Evolutionary conservation across 2,797 vertebrate species (phyloP).

Genomic region (Pagetopsis macropterus): DNA sequence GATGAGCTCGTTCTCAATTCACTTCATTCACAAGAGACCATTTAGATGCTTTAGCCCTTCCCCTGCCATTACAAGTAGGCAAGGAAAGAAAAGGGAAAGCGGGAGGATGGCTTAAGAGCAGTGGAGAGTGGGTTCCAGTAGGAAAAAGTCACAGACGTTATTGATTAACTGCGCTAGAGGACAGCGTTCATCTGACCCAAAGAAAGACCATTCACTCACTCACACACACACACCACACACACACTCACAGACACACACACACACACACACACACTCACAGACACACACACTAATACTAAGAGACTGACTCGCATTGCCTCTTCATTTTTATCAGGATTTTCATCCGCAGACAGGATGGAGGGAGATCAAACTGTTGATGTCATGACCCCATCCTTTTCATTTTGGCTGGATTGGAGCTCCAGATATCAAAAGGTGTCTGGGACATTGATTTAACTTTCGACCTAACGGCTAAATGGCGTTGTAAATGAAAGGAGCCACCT

Average conservation of each 20-base stretch:
- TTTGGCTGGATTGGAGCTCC: constrained; percentile 63
- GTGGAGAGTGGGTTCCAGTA: constrained; percentile 5
- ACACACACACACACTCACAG: background rate
- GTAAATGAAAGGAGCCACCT: constrained; percentile 65
- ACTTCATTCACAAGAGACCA: constrained; percentile 74
- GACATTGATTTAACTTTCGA: constrained; percentile 76
- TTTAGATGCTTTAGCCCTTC: constrained; percentile 56
- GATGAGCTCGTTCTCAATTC: constrained; percentile 73
- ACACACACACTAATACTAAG: constrained; percentile 8
- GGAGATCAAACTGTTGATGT: constrained; percentile 70
- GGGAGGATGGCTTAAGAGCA: constrained; percentile 19
- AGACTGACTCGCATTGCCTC: constrained; percentile 39
- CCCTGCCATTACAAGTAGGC: constrained; percentile 23
- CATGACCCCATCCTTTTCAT: constrained; percentile 72
- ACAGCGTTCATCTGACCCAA: constrained; percentile 58
- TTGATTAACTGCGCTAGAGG: constrained; percentile 59
- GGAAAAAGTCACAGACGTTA: constrained; percentile 55
- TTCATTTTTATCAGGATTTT: constrained; percentile 66
- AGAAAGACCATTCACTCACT: constrained; percentile 49
- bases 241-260: constrained; percentile 2
- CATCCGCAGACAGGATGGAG: constrained; percentile 54
- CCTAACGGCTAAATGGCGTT: constrained; percentile 58
- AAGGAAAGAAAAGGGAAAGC: constrained; percentile 3
- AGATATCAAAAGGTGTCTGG: constrained; percentile 68
- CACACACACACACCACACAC: constrained; percentile 16